Percentiles rank a stretch among this genome's conserved stretches.
These are phyloP conservation scores for Agrochola circellaris DNA, from an alignment of 2,888 invertebrate genomes.

Conservation along the genomic window DNA sequence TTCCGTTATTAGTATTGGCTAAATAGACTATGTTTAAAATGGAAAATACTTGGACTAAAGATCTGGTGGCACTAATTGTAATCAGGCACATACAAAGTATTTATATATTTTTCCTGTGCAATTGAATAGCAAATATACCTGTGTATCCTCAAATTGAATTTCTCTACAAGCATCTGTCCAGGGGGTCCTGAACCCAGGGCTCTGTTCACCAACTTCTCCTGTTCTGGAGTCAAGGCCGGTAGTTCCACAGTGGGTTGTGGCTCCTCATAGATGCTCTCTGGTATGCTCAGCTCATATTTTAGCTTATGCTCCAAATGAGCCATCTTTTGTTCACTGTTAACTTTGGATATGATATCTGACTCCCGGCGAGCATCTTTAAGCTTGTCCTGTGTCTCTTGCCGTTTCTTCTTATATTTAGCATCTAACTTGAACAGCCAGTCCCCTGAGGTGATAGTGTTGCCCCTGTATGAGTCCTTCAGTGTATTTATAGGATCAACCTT, in stretches of 20 bases:
- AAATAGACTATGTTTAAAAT: neutral
- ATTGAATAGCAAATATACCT: constrained; percentile 72
- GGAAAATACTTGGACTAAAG: neutral
- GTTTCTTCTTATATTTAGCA: constrained; percentile 85
- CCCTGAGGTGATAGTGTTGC: constrained; percentile 85
- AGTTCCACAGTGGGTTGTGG: constrained; percentile 85
- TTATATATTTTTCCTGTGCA: constrained; percentile 2
- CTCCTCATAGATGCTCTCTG: constrained; percentile 87
- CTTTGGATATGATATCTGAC: constrained; percentile 86
- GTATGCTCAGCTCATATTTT: constrained; percentile 88
- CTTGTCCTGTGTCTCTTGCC: constrained; percentile 82
- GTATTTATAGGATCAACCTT: constrained; percentile 89
- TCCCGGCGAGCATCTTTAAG: constrained; percentile 87
- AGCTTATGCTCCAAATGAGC: constrained; percentile 84
- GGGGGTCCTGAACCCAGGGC: constrained; percentile 91
- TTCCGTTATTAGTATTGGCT: neutral
- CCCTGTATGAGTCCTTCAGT: constrained; percentile 90
- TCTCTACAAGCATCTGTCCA: constrained; percentile 92
- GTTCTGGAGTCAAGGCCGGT: constrained; percentile 92
- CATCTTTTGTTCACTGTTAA: constrained; percentile 86
- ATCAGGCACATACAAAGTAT: neutral
- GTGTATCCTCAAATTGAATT: constrained; percentile 88
- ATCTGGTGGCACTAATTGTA: neutral
- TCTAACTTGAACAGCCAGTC: constrained; percentile 90
- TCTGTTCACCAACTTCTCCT: constrained; percentile 90